Evolutionary conservation across 2,797 vertebrate genomes (phyloP).

Genomic region (Hypotaenidia philippensis): DNA sequence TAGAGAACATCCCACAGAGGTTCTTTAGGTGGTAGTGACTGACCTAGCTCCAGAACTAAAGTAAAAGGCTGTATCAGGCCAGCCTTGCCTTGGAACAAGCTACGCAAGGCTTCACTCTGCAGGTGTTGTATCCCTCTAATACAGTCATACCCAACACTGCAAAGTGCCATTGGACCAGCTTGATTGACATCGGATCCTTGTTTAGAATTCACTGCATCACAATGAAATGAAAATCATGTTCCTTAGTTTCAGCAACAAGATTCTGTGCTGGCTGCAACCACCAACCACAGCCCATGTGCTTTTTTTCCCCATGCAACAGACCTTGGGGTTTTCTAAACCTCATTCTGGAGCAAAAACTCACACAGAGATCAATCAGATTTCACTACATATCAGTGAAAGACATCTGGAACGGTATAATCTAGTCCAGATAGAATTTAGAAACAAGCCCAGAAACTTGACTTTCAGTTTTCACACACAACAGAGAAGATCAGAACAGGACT

Average conservation of each 20-base stretch:
- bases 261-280: background rate
- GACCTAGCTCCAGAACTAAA: background rate
- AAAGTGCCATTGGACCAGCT: background rate
- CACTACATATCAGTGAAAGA: background rate
- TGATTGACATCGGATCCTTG: background rate
- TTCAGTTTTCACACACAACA: background rate
- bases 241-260: background rate
- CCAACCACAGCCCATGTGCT: background rate
- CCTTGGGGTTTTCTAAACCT: background rate
- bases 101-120: background rate
- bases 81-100: background rate
- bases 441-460: background rate
- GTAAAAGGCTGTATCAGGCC: background rate
- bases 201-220: background rate
- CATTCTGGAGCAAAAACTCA: background rate
- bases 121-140: accelerated
- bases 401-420: background rate
- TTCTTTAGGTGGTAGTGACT: background rate
- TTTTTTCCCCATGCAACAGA: background rate
- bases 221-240: background rate
- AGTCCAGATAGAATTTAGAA: background rate
- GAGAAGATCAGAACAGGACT: background rate
- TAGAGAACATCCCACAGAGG: background rate
- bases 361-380: background rate
- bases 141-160: accelerated